Evolutionary conservation across 2,888 invertebrate species (phyloP).

Genomic region (Dorcus parallelipipedus): DNA sequence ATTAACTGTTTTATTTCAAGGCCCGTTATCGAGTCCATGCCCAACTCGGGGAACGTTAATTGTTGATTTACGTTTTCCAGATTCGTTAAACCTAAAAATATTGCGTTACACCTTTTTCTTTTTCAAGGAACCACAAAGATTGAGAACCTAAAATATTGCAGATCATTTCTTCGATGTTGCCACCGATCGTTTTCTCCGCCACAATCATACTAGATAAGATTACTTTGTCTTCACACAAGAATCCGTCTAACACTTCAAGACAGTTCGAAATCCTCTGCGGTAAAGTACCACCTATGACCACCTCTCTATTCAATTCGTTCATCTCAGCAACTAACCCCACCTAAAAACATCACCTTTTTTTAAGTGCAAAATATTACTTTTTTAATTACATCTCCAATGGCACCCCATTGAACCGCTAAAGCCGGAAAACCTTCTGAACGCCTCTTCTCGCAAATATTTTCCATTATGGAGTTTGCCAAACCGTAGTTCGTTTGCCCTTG

Average conservation of each 20-base stretch:
- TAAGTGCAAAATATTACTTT: neutral
- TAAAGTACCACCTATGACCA: slow-evolving; percentile 55
- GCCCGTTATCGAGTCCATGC: slow-evolving; percentile 97
- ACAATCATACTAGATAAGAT: slow-evolving; percentile 83
- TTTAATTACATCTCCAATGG: slow-evolving; percentile 45
- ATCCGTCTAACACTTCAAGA: slow-evolving; percentile 59
- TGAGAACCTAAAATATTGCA: slow-evolving; percentile 63
- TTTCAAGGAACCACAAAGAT: slow-evolving; percentile 54
- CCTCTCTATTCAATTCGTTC: slow-evolving; percentile 17
- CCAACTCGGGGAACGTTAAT: slow-evolving; percentile 81
- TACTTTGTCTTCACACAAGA: slow-evolving; percentile 64
- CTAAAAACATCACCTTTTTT: neutral
- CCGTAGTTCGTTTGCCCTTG: slow-evolving; percentile 89
- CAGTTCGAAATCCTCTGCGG: slow-evolving; percentile 67
- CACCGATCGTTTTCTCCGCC: slow-evolving; percentile 68
- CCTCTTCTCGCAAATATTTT: slow-evolving; percentile 72
- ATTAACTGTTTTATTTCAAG: slow-evolving; percentile 93
- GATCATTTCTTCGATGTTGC: slow-evolving; percentile 62
- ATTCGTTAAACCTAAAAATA: slow-evolving; percentile 57
- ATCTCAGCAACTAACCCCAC: slow-evolving; percentile 25
- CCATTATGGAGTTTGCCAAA: slow-evolving; percentile 84
- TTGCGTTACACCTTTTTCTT: neutral
- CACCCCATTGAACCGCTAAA: slow-evolving; percentile 29
- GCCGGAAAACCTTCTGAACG: slow-evolving; percentile 22
- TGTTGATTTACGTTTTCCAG: slow-evolving; percentile 67